Evolutionary conservation across 2,888 invertebrate species (phyloP), one percentile per base, ranked within the genome.

Genomic region (Rhopalosiphum nymphaeae): DNA sequence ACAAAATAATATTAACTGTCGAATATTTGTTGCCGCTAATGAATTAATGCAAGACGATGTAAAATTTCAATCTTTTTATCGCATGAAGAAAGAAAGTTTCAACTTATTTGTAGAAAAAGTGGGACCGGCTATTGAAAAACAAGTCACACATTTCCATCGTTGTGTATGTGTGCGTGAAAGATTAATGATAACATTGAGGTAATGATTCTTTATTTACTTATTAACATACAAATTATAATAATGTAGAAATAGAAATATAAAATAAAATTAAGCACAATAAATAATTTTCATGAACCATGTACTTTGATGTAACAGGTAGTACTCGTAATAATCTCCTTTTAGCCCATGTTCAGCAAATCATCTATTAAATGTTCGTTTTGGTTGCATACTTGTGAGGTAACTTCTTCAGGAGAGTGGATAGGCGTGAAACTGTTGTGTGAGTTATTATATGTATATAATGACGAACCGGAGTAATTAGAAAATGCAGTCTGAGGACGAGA

Each of bases 31-130:
- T 56, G n/a, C 53, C 53, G 89, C 89, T 56, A 89, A 89, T 89
- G 56, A 89, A 56, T 56, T 89, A 89, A 89, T 89, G n/a, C 53
- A 89, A 89, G 56, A 89, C 26, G 88, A 89, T 56, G 88, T 89
- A 16, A 89, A 56, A 89, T 89, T 89, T 89, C 53, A 89, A 89
- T 89, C n/a, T 89, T 89, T 89, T 42, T 89, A 89, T 56, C 88
- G 88, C 25, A 89, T 89, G 88, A 25, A 13, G 56, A 88, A 88
- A 88, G 53, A 89, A 53, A 53, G 56, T 89, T 87, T 90, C 25
- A 90, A 67, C 90, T n/a, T 90, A 90, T 67, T 90, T 67, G n/a
- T 61, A 67, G 61, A 67, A 61, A 90, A 90, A 90, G 67, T 90
- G 61, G 29, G n/a, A 61, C 44, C 46, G 29, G 44, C 61, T 21